These are phyloP conservation scores for Notospermus geniculatus DNA, from an alignment of 1,140 invertebrate species.

Conservation along the genomic window DNA sequence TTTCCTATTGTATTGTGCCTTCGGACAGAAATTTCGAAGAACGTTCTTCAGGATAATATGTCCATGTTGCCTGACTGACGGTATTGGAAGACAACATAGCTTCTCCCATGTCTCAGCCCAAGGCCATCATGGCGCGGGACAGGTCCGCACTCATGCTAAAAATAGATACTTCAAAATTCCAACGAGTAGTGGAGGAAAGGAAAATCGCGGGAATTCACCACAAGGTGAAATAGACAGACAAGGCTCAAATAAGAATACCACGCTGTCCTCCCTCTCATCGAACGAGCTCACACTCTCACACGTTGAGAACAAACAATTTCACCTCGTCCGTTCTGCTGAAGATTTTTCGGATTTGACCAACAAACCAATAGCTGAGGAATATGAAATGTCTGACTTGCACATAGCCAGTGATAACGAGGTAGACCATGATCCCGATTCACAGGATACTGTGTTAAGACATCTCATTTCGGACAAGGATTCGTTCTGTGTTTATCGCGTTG, in stretches of 20 bases:
- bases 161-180: too few relatives aligned
- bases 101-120: background rate
- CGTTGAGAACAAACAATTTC: too few relatives aligned
- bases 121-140: constrained; percentile 2
- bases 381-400: background rate
- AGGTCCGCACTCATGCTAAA: background rate
- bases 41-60: constrained; percentile 86
- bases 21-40: constrained; percentile 92
- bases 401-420: background rate
- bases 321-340: too few relatives aligned
- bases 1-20: constrained; percentile 95
- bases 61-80: constrained; percentile 29
- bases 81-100: background rate
- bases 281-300: too few relatives aligned
- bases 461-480: background rate
- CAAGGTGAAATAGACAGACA: too few relatives aligned
- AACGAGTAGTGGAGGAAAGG: too few relatives aligned
- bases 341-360: too few relatives aligned
- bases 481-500: constrained; percentile 8
- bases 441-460: constrained; percentile 7
- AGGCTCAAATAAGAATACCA: too few relatives aligned
- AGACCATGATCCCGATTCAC: background rate
- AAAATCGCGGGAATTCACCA: too few relatives aligned
- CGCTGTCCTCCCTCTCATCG: too few relatives aligned
- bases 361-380: constrained; percentile 4